Base-by-base conservation (phyloP, 2,888 invertebrate species). In the Tethea ocularis region DNA sequence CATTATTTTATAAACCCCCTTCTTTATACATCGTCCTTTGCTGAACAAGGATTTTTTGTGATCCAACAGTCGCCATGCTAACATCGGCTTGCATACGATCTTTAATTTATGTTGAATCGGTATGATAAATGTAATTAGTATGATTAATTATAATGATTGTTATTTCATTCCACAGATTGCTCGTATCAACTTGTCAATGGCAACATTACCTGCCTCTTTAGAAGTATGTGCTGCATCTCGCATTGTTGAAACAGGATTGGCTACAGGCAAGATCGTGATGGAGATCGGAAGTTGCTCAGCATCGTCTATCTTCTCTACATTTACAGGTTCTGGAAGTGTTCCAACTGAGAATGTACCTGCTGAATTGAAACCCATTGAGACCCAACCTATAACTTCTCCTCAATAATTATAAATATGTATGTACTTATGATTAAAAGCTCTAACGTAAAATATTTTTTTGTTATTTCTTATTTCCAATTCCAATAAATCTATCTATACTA, bases 221-320 rank as follows among this genome's bases (percentile, higher is more conserved):
- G 86, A 92, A 65, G 70, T 91, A 1, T 93, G 93, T 66, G 88
- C 89, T 1, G 89, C 86, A 0, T 71, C 69, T 4, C 78, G 78
- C 3, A 69, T 92, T 0, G 75, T 91, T 7, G 82, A 86, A 60
- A 83, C 88, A 1, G 87, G 89, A 4, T 56, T 88, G 11, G 74
- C 76, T 11, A 83, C 87, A 0, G 84, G 84, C n/a, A 84, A 74
- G 59, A 78, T 91, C n/a, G 66, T 91, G 20, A 73, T 87, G 66
- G 85, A 87, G 17, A 77, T 91, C 20, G 87, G 89, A 15, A 75
- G 78, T 20, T 93, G 92, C 62, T 86, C 90, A 0, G 85, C 83
- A 8, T 70, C 72, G 15, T 82, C 85, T 0, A 63, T 87, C 29
- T 81, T 81, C 57, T 65, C 77, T 15, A 72, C 77, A 60, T 67